phyloP scores from a whole-genome alignment of 2,797 vertebrate species.

The Ptychobarbus kaznakovi region DNA sequence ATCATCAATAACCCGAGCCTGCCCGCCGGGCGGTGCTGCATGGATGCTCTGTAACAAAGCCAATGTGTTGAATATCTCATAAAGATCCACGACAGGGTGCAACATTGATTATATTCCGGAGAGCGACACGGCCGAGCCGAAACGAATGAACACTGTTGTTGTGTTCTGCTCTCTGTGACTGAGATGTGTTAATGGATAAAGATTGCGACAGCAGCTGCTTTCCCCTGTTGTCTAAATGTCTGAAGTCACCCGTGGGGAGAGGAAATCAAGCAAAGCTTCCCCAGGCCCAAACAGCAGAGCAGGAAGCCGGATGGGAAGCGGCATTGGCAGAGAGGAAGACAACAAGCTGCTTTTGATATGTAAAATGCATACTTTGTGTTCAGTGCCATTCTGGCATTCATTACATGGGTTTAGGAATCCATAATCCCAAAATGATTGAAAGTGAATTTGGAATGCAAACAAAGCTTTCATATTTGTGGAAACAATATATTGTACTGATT shows the following conservation, averaged over 20 bases:
- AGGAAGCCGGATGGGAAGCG: slow-evolving; percentile 54
- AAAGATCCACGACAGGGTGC: slow-evolving; percentile 54
- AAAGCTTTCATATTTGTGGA: slow-evolving; percentile 36
- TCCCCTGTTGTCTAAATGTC: slow-evolving; percentile 46
- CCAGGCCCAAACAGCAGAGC: slow-evolving; percentile 45
- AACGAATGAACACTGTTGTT: slow-evolving; percentile 46
- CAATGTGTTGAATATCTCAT: slow-evolving; percentile 59
- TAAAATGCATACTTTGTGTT: slow-evolving; percentile 46
- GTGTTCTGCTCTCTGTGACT: slow-evolving; percentile 32
- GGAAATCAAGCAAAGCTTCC: slow-evolving; percentile 56
- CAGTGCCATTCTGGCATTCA: slow-evolving; percentile 51
- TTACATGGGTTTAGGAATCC: slow-evolving; percentile 38
- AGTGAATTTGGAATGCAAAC: slow-evolving; percentile 47
- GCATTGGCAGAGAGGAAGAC: slow-evolving; percentile 48
- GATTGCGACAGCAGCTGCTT: slow-evolving; percentile 57
- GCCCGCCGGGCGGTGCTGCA: slow-evolving; percentile 52
- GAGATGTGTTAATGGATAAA: slow-evolving; percentile 57
- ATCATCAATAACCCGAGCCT: slow-evolving; percentile 66
- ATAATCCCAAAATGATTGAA: slow-evolving; percentile 59
- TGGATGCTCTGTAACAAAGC: slow-evolving; percentile 60
- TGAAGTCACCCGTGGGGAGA: slow-evolving; percentile 50
- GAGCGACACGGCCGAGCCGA: slow-evolving; percentile 36
- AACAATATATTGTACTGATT: slow-evolving; percentile 41
- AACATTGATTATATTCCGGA: slow-evolving; percentile 46
- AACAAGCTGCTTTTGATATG: slow-evolving; percentile 50